phyloP scores from a whole-genome alignment of 2,888 invertebrate genomes.

The Leptinotarsa peninsularis region DNA sequence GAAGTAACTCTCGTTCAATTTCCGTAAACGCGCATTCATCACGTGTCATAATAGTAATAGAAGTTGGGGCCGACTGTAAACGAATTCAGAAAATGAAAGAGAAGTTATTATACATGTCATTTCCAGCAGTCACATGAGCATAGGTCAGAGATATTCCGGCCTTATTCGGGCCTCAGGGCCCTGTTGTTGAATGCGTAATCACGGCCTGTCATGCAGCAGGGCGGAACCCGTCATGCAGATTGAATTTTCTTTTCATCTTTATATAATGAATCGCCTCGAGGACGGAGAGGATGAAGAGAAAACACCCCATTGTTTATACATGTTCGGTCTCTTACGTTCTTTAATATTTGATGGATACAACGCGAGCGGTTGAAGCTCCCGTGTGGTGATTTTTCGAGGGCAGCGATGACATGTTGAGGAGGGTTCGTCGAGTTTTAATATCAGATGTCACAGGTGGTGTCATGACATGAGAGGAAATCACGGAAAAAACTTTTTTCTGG shows the following conservation, averaged over 20 bases:
- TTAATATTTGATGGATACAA: conserved; percentile 36
- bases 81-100: conserved; percentile 52
- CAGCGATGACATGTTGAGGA: neutral
- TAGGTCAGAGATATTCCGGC: conserved; percentile 55
- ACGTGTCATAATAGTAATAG: conserved; percentile 35
- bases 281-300: conserved; percentile 51
- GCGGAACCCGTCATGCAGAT: conserved; percentile 65
- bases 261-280: conserved; percentile 65
- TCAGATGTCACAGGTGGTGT: conserved; percentile 6
- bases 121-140: conserved; percentile 61
- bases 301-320: conserved; percentile 61
- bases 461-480: no score
- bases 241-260: conserved; percentile 67
- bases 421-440: neutral
- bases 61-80: conserved; percentile 33
- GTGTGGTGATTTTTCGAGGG: neutral
- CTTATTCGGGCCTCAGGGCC: conserved; percentile 58
- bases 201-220: conserved; percentile 66
- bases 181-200: conserved; percentile 66
- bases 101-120: conserved; percentile 64
- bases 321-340: conserved; percentile 38
- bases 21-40: conserved; percentile 27
- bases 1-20: neutral
- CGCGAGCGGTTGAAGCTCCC: conserved; percentile 7
- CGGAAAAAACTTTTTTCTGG: no score